These are phyloP conservation scores for Gadopsis bispinosus DNA, from an alignment of 2,797 vertebrate species.

Conservation along the genomic window DNA sequence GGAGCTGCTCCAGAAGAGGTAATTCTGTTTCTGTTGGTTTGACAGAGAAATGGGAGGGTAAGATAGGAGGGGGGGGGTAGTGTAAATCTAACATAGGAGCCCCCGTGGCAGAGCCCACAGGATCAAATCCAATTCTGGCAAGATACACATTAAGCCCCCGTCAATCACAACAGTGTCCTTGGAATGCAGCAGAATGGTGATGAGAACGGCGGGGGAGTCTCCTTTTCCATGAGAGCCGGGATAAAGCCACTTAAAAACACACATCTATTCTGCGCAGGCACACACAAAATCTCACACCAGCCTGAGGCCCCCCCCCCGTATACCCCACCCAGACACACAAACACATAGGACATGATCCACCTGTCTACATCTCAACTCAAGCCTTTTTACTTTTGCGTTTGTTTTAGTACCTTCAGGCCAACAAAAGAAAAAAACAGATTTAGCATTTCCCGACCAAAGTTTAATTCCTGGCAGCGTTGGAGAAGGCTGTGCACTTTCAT, in stretches of 20 bases:
- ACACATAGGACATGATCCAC: constrained; percentile 6
- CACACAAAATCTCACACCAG: constrained; percentile 39
- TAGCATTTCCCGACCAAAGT: no score
- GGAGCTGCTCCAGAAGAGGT: constrained; percentile 82
- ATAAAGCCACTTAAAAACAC: constrained; percentile 69
- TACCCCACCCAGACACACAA: neutral
- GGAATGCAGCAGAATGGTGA: constrained; percentile 89
- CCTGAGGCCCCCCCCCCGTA: neutral
- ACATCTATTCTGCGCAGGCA: constrained; percentile 49
- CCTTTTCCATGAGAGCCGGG: constrained; percentile 62
- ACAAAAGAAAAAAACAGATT: neutral
- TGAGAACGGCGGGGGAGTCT: constrained; percentile 80
- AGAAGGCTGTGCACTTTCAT: neutral
- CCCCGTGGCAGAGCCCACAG: constrained; percentile 89
- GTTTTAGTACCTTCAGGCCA: neutral
- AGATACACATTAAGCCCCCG: constrained; percentile 93
- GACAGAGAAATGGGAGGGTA: constrained; percentile 67
- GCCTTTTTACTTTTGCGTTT: constrained; percentile 2
- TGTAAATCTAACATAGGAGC: constrained; percentile 88
- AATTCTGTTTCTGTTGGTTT: constrained; percentile 92
- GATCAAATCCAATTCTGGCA: constrained; percentile 94
- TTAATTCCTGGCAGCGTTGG: no score
- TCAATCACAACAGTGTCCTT: constrained; percentile 92
- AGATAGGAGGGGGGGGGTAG: constrained; percentile 43
- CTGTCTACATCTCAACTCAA: neutral